phyloP scores from a whole-genome alignment of 2,888 invertebrate species.

The Eupsilia transversa region DNA sequence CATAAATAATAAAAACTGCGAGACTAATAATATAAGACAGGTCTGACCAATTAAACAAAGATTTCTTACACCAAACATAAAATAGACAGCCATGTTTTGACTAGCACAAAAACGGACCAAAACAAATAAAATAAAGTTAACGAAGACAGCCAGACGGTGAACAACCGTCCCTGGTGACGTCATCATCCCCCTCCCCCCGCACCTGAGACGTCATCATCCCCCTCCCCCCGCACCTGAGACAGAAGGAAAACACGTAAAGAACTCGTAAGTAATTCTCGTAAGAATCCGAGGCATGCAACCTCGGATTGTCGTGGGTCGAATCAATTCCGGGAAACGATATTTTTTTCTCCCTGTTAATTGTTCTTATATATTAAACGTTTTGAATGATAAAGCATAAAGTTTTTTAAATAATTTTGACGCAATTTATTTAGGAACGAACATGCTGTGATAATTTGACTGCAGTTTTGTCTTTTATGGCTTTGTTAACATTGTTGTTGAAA shows the following conservation, averaged over 20 bases:
- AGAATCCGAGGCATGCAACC: slow-evolving; percentile 32
- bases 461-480: not conserved
- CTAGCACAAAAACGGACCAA: slow-evolving; percentile 25
- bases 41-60: not conserved
- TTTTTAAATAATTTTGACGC: not conserved
- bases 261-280: slow-evolving; percentile 35
- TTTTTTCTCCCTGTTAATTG: slow-evolving; percentile 6
- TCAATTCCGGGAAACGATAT: slow-evolving; percentile 39
- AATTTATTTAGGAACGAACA: not conserved
- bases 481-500: not conserved
- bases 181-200: slow-evolving; percentile 7
- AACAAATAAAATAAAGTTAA: slow-evolving; percentile 56
- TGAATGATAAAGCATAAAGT: not conserved
- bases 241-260: slow-evolving; percentile 46
- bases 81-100: slow-evolving; percentile 1
- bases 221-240: slow-evolving; percentile 10
- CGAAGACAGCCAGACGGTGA: slow-evolving; percentile 49
- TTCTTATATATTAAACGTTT: not conserved
- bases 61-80: not conserved
- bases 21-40: not conserved
- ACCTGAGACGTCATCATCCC: too few species aligned
- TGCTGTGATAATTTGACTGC: not conserved
- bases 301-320: slow-evolving; percentile 13
- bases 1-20: not conserved
- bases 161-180: slow-evolving; percentile 54